A percentile compares a stretch with the other conserved stretches of the same genome.
Evolutionary conservation across 2,797 vertebrate species (phyloP).

Genomic region (Rhynchotus rufescens): DNA sequence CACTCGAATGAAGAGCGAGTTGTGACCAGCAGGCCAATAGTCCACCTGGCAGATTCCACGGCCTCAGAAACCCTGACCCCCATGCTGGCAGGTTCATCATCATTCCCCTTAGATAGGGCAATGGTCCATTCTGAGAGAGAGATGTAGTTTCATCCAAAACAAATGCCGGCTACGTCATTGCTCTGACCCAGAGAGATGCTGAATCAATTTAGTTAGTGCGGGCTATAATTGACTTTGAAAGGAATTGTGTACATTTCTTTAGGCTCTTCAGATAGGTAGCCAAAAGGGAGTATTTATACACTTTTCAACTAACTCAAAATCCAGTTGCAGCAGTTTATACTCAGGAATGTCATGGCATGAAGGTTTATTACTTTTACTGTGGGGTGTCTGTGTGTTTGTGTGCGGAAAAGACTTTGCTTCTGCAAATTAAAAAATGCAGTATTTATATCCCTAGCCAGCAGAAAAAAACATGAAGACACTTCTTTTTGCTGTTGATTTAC

Average conservation of each 20-base stretch:
- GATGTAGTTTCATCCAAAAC: neutral
- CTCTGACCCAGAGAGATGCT: neutral
- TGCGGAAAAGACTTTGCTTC: neutral
- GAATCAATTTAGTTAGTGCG: neutral
- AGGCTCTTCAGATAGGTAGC: neutral
- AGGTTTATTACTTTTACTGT: neutral
- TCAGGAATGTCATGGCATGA: neutral
- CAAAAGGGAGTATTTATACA: neutral
- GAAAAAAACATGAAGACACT: neutral
- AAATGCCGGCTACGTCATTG: neutral
- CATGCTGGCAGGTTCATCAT: neutral
- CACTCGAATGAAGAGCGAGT: neutral
- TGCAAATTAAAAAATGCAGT: neutral
- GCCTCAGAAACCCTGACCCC: neutral
- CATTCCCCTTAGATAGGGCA: neutral
- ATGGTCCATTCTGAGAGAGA: neutral
- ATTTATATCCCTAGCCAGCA: neutral
- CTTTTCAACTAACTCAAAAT: slow-evolving; percentile 13
- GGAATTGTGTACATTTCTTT: neutral
- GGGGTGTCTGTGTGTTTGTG: too few relatives aligned
- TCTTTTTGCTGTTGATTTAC: neutral
- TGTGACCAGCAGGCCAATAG: neutral
- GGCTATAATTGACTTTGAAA: slow-evolving; percentile 12
- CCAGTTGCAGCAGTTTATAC: neutral
- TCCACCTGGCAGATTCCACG: neutral